Evolutionary conservation across 1,140 invertebrate genomes (phyloP).

Genomic region (Battus philenor): DNA sequence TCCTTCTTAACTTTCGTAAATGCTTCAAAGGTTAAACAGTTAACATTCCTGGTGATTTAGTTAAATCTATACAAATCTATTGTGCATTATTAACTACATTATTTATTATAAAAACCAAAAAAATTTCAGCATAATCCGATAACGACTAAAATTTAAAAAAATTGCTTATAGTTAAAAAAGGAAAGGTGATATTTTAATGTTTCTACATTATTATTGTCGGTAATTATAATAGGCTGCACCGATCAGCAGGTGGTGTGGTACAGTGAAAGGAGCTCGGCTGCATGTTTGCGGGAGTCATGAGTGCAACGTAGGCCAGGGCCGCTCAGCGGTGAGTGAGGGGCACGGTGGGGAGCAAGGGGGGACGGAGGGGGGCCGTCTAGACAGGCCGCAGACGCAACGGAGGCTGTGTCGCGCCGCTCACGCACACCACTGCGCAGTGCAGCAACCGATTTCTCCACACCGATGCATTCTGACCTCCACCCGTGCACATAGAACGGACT

Average conservation of each 20-base stretch:
- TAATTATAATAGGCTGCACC: conserved; percentile 7
- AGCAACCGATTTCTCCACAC: conserved; percentile 45
- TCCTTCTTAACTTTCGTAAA: too few species aligned
- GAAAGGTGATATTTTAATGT: neutral
- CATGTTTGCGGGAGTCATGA: conserved; percentile 15
- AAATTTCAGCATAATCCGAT: too few species aligned
- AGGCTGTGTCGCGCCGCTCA: conserved; percentile 57
- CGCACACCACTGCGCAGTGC: conserved; percentile 46
- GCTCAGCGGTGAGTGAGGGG: conserved; percentile 8
- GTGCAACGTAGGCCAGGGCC: conserved; percentile 19
- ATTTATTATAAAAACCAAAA: too few species aligned
- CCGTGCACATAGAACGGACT: conserved; percentile 29
- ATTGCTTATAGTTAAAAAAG: too few species aligned
- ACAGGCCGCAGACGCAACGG: conserved; percentile 70
- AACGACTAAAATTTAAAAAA: too few species aligned
- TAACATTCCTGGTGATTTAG: too few species aligned
- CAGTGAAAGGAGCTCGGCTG: conserved; percentile 37
- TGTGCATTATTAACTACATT: too few species aligned
- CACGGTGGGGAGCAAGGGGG: conserved; percentile 18
- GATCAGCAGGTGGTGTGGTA: conserved; percentile 28
- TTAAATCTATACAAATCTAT: too few species aligned
- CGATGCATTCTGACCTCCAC: conserved; percentile 38
- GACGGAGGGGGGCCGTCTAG: conserved; percentile 52
- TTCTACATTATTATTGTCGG: neutral
- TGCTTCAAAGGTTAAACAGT: too few species aligned